Conservation (phyloP, 2,888 invertebrate genomes). For the Agriopis marginaria region DNA sequence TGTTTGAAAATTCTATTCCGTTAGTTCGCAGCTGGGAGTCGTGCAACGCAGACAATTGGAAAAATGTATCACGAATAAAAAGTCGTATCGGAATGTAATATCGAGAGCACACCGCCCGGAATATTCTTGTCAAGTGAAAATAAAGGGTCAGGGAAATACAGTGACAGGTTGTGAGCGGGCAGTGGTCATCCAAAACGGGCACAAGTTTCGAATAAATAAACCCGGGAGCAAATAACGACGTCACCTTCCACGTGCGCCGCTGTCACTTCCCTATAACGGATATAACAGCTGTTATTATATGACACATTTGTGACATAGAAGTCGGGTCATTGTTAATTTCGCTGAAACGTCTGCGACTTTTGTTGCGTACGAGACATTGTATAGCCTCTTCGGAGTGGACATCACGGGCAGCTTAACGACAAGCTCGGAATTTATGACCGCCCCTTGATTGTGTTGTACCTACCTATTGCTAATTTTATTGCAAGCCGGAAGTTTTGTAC, state of each 20-base stretch:
- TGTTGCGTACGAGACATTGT: conserved; percentile 37
- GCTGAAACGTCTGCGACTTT: conserved; percentile 37
- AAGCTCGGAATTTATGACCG: conserved; percentile 42
- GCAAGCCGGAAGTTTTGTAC: conserved; percentile 55
- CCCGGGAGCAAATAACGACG: conserved; percentile 73
- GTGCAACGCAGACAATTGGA: conserved; percentile 81
- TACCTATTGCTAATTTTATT: conserved; percentile 48
- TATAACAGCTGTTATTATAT: conserved; percentile 69
- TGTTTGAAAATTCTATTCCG: conserved; percentile 81
- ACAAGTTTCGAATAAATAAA: conserved; percentile 83
- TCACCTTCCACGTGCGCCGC: conserved; percentile 70
- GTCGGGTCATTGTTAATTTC: conserved; percentile 64
- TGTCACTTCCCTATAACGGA: conserved; percentile 49
- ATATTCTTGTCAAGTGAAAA: conserved; percentile 86
- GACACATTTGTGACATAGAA: conserved; percentile 72
- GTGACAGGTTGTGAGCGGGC: conserved; percentile 83
- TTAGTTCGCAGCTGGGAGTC: conserved; percentile 77
- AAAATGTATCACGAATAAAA: conserved; percentile 85
- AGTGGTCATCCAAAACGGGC: conserved; percentile 78
- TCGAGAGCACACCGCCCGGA: conserved; percentile 76
- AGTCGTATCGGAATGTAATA: conserved; percentile 84
- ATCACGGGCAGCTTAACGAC: conserved; percentile 39
- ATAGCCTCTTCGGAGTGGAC: conserved; percentile 33
- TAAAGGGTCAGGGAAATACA: conserved; percentile 83
- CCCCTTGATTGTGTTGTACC: conserved; percentile 38